Evolutionary conservation across 2,888 invertebrate species (phyloP).

Genomic region (Drosophila paramelanica): DNA sequence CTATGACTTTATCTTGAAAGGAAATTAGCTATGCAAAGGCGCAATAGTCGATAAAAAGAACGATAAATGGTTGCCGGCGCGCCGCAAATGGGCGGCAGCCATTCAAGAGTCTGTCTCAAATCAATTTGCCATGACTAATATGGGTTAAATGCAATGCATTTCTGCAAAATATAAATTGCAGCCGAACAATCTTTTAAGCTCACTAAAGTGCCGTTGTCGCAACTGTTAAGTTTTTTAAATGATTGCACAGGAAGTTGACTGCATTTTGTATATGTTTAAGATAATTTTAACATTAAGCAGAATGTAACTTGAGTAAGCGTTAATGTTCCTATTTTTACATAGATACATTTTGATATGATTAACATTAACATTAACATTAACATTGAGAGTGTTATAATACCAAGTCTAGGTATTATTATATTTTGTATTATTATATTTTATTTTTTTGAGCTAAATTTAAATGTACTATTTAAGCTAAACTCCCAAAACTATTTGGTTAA

Average conservation of each 20-base stretch:
- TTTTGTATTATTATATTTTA: too few species aligned
- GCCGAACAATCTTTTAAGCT: constrained; percentile 33
- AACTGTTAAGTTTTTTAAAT: constrained; percentile 25
- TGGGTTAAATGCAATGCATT: constrained; percentile 65
- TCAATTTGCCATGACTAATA: constrained; percentile 73
- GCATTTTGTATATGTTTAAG: constrained; percentile 5
- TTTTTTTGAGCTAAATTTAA: too few species aligned
- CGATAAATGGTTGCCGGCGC: constrained; percentile 58
- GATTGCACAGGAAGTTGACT: constrained; percentile 24
- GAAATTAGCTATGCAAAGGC: constrained; percentile 72
- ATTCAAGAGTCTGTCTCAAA: constrained; percentile 45
- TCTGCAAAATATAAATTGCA: constrained; percentile 50
- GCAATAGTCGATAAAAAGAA: constrained; percentile 45
- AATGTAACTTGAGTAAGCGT: not conserved
- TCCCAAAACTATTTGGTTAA: too few species aligned
- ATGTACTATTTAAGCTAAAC: too few species aligned
- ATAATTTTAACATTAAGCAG: constrained; percentile 7
- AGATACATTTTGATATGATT: too few species aligned
- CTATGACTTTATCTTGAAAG: constrained; percentile 79
- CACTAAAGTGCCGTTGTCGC: constrained; percentile 32
- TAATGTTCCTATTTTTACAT: not conserved
- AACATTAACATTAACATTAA: too few species aligned
- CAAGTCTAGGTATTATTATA: too few species aligned
- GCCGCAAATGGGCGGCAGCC: constrained; percentile 56
- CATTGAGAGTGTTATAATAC: too few species aligned